Percentiles rank a stretch among this genome's conserved stretches.
phyloP scores from a whole-genome alignment of 2,888 invertebrate genomes.

The Alitta virens region DNA sequence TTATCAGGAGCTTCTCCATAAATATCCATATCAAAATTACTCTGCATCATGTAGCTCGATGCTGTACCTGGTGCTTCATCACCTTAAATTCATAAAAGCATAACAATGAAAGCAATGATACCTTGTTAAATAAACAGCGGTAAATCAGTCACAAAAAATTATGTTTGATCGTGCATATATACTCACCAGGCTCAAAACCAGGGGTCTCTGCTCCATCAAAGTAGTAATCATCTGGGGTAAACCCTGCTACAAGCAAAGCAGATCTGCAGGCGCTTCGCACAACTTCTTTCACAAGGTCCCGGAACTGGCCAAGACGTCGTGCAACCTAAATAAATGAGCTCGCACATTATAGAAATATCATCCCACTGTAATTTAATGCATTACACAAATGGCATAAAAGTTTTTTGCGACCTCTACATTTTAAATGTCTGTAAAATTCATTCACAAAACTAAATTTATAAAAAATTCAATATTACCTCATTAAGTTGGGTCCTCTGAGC shows the following conservation, averaged over 20 bases:
- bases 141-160: background rate
- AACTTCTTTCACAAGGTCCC: conserved; percentile 63
- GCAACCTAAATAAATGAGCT: conserved; percentile 42
- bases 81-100: too few species aligned
- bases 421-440: too few species aligned
- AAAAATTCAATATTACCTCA: conserved; percentile 35
- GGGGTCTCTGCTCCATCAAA: conserved; percentile 50
- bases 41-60: conserved; percentile 53
- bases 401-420: too few species aligned
- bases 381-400: too few species aligned
- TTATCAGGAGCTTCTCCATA: conserved; percentile 61
- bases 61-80: conserved; percentile 49
- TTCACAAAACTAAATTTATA: too few species aligned
- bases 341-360: too few species aligned
- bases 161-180: background rate
- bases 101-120: too few species aligned
- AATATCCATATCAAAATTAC: conserved; percentile 57
- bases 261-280: conserved; percentile 72
- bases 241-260: conserved; percentile 74
- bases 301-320: conserved; percentile 55
- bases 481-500: conserved; percentile 55
- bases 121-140: too few species aligned
- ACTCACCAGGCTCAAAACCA: conserved; percentile 23
- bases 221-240: conserved; percentile 71
- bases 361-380: too few species aligned